Percentiles rank a stretch among this genome's conserved stretches.
Evolutionary conservation across 2,797 vertebrate genomes (phyloP).

Genomic region (Sardinella longiceps): DNA sequence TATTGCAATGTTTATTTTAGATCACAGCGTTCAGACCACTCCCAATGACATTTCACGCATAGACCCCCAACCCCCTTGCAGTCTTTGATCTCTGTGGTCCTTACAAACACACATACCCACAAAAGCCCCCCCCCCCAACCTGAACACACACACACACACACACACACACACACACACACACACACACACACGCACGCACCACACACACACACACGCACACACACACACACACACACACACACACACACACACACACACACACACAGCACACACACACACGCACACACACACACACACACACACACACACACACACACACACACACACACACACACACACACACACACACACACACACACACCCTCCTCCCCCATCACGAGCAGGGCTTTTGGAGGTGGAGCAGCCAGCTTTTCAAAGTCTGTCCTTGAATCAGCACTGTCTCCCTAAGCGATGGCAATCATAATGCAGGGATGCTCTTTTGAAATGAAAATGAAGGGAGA

Average conservation of each 20-base stretch:
- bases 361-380: neutral
- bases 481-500: conserved; percentile 64
- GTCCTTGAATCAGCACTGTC: neutral
- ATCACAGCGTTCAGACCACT: neutral
- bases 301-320: neutral
- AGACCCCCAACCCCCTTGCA: neutral
- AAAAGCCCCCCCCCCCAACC: neutral
- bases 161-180: neutral
- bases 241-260: conserved; percentile 13
- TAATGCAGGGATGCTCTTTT: neutral
- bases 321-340: neutral
- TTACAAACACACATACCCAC: neutral
- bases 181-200: no score
- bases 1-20: neutral
- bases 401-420: neutral
- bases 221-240: conserved; percentile 16
- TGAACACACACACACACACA: neutral
- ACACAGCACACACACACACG: no score
- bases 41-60: neutral
- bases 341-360: neutral
- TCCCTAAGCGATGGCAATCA: neutral
- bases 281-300: conserved; percentile 1
- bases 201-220: neutral
- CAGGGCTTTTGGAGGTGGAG: neutral
- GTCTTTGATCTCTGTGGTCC: conserved; percentile 13